These are phyloP conservation scores for Scaptomyza graminum DNA, from an alignment of 1,140 invertebrate genomes.

Conservation along the genomic window DNA sequence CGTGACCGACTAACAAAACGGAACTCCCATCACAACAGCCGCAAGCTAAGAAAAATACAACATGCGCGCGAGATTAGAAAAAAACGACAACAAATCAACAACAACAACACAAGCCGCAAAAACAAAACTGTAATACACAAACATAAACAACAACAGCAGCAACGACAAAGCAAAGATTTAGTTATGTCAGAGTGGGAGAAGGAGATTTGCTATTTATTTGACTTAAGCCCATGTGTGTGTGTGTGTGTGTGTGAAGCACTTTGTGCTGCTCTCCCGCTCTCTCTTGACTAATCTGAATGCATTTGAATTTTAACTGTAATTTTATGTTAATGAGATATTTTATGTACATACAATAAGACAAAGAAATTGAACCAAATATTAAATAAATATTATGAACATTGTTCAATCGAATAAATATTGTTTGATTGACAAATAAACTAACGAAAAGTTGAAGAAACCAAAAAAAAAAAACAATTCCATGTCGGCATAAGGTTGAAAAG, in stretches of 20 bases:
- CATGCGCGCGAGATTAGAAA: conserved; percentile 32
- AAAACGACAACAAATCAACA: conserved; percentile 45
- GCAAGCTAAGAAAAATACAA: conserved; percentile 50
- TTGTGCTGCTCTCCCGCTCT: background rate
- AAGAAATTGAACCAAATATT: background rate
- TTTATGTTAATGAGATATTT: conserved; percentile 31
- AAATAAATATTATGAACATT: background rate
- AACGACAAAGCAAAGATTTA: conserved; percentile 6
- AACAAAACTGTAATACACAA: background rate
- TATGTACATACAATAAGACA: conserved; percentile 4
- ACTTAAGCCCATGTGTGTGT: conserved; percentile 15
- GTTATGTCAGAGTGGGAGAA: conserved; percentile 4
- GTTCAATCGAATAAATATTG: background rate
- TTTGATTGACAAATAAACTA: background rate
- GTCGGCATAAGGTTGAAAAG: background rate
- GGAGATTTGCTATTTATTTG: conserved; percentile 38
- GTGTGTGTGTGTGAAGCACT: too few relatives aligned
- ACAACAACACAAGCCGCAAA: conserved; percentile 10
- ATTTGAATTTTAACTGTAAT: conserved; percentile 20
- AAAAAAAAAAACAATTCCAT: too few relatives aligned
- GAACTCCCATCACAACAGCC: conserved; percentile 54
- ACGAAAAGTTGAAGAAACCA: too few relatives aligned
- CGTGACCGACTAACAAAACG: conserved; percentile 78
- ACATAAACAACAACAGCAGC: too few relatives aligned
- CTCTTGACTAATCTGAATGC: background rate